Evolutionary conservation across 2,113 vertebrate genomes (phyloP).

Genomic region (Mus musculus): GRCm39 chr7:90650501-90651000

Average conservation of each 20-base stretch:
- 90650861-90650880: slow-evolving; percentile 45
- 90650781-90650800: slow-evolving; percentile 14
- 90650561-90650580: slow-evolving; percentile 65
- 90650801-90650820: slow-evolving; percentile 45
- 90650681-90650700: background rate
- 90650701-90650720: slow-evolving; percentile 40
- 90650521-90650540: slow-evolving; percentile 70
- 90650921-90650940: background rate
- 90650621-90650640: slow-evolving; percentile 72
- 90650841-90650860: background rate
- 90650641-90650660: slow-evolving; percentile 62
- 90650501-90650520: slow-evolving; percentile 59
- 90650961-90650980: too few species aligned
- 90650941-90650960: background rate
- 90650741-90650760: slow-evolving; percentile 15
- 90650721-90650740: slow-evolving; percentile 51
- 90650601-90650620: slow-evolving; percentile 71
- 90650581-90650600: slow-evolving; percentile 69
- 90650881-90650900: background rate
- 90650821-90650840: slow-evolving; percentile 47
- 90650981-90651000: too few species aligned
- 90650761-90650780: background rate
- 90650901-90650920: background rate
- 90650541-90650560: slow-evolving; percentile 69
- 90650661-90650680: slow-evolving; percentile 5